Evolutionary conservation across 1,140 invertebrate species (phyloP).

Genomic region (Pissodes strobi): DNA sequence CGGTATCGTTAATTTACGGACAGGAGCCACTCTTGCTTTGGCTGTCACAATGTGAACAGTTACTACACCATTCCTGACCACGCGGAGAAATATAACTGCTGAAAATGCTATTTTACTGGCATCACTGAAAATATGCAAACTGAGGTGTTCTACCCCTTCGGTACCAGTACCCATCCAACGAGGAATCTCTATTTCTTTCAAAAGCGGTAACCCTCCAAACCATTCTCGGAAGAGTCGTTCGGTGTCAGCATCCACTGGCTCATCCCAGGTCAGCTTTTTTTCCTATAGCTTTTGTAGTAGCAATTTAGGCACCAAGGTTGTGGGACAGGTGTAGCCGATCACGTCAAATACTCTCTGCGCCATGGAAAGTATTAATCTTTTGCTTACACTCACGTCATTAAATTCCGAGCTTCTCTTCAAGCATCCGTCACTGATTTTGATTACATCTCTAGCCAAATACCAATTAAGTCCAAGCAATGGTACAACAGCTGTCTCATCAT

Average conservation of each 20-base stretch:
- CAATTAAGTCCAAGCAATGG: too few species aligned
- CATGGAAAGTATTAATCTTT: slow-evolving; percentile 17
- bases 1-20: slow-evolving; percentile 31
- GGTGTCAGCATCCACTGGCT: slow-evolving; percentile 10
- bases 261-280: slow-evolving; percentile 22
- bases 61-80: neutral
- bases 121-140: slow-evolving; percentile 28
- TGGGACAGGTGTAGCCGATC: neutral
- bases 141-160: slow-evolving; percentile 5
- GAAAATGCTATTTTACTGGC: slow-evolving; percentile 20
- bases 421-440: too few species aligned
- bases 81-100: slow-evolving; percentile 20
- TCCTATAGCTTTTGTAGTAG: slow-evolving; percentile 21
- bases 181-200: slow-evolving; percentile 29
- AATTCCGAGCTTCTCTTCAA: too few species aligned
- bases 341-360: slow-evolving; percentile 13
- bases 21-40: slow-evolving; percentile 37
- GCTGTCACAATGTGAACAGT: slow-evolving; percentile 13
- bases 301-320: slow-evolving; percentile 7
- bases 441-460: too few species aligned
- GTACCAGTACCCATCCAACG: slow-evolving; percentile 10
- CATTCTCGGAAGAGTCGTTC: slow-evolving; percentile 18
- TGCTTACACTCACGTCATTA: neutral
- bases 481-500: too few species aligned
- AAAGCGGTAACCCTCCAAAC: slow-evolving; percentile 21